Evolutionary conservation across 2,113 vertebrate species (phyloP).

Genomic region (Myotis yumanensis): DNA sequence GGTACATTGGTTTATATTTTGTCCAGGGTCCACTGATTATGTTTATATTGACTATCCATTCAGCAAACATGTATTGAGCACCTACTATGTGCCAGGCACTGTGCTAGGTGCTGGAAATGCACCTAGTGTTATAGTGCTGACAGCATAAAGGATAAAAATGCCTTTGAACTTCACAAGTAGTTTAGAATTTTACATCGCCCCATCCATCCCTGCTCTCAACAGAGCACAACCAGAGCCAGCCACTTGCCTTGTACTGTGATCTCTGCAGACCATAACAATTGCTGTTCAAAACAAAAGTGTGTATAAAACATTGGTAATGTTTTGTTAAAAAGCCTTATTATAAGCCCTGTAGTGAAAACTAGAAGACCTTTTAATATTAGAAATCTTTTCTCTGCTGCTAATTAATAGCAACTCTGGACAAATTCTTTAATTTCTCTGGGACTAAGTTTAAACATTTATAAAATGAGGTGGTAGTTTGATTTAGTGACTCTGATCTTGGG

Average conservation of each 20-base stretch:
- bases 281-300: not conserved
- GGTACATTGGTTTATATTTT: not conserved
- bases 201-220: not conserved
- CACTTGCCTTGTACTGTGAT: not conserved
- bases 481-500: not conserved
- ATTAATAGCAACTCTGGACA: not conserved
- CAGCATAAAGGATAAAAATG: not conserved
- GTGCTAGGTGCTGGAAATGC: not conserved
- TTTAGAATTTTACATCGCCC: not conserved
- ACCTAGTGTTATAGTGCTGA: not conserved
- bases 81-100: not conserved
- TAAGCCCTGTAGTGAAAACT: not conserved
- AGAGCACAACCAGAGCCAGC: not conserved
- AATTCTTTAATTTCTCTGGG: conserved; percentile 10
- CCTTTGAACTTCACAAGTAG: not conserved
- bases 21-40: not conserved
- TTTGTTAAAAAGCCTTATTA: not conserved
- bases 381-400: conserved; percentile 19
- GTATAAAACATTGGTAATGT: not conserved
- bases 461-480: not conserved
- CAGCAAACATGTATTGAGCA: not conserved
- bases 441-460: conserved; percentile 43
- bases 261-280: not conserved
- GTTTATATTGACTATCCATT: not conserved
- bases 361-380: not conserved